Conservation (phyloP, 64 coral and sea anemone species). For the Exaiptasia diaphana region DNA sequence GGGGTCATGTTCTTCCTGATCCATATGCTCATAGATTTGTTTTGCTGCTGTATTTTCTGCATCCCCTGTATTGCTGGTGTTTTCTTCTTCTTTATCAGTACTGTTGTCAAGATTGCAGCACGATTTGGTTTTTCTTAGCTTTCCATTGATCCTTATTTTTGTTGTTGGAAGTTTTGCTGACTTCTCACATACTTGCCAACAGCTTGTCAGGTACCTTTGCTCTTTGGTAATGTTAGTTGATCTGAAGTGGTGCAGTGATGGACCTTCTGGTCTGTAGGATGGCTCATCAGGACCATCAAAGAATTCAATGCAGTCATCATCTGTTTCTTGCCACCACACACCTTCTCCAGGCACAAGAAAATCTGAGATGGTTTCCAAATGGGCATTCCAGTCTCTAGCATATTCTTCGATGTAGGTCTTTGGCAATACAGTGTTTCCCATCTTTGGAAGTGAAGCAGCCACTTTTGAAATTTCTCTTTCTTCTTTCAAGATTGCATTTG, state of each 20-base stretch:
- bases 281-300: conserved; percentile 20
- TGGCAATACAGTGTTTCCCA: conserved; percentile 47
- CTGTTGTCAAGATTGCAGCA: too few relatives aligned
- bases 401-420: conserved; percentile 14
- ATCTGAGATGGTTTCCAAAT: conserved; percentile 54
- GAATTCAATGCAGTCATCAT: conserved; percentile 12
- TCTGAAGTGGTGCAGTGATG: conserved; percentile 45
- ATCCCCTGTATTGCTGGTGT: too few relatives aligned
- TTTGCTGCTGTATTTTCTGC: too few relatives aligned
- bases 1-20: background rate
- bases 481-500: background rate
- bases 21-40: background rate
- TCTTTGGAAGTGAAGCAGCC: conserved; percentile 13
- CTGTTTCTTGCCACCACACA: conserved; percentile 44
- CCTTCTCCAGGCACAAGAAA: conserved; percentile 44
- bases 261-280: background rate
- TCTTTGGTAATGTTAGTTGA: conserved; percentile 24
- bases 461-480: conserved; percentile 39
- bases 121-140: background rate
- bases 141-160: background rate
- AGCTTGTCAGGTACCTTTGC: conserved; percentile 2
- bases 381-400: conserved; percentile 34
- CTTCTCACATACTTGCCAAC: conserved; percentile 5
- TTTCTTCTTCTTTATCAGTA: too few relatives aligned
- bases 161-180: background rate